These are phyloP conservation scores for Erebia palarica DNA, from an alignment of 2,888 invertebrate genomes.

Conservation along the genomic window DNA sequence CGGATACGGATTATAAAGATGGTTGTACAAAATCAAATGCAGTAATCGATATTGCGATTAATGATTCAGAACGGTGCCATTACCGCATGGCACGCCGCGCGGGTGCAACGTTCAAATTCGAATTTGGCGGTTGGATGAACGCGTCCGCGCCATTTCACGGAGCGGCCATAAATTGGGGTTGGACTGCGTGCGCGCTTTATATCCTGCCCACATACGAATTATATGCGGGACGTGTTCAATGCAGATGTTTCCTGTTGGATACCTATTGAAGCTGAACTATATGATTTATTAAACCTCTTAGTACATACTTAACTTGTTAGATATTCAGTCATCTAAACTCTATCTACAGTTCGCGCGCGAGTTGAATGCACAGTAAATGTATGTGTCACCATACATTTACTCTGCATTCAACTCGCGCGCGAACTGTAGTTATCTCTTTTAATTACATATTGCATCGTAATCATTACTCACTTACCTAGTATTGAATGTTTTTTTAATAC, in stretches of 20 bases:
- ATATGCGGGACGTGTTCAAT: conserved; percentile 26
- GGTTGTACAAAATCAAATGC: conserved; percentile 1
- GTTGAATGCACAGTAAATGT: too few relatives aligned
- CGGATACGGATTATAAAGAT: too few relatives aligned
- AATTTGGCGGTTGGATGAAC: conserved; percentile 29
- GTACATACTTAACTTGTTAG: not conserved
- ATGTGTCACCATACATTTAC: too few relatives aligned
- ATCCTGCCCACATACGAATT: conserved; percentile 30
- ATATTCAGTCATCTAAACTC: not conserved
- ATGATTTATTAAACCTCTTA: not conserved
- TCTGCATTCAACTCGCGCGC: too few relatives aligned
- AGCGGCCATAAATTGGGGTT: conserved; percentile 33
- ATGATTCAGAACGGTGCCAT: conserved; percentile 68
- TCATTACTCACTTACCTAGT: too few relatives aligned
- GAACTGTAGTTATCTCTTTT: not conserved
- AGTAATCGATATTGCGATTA: conserved; percentile 60
- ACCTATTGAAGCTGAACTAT: conserved; percentile 10
- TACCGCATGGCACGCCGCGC: conserved; percentile 54
- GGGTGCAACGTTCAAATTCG: conserved; percentile 34
- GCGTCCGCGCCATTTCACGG: conserved; percentile 33
- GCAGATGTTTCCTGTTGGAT: conserved; percentile 34
- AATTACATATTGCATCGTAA: too few relatives aligned
- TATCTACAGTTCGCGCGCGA: too few relatives aligned
- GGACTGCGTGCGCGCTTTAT: conserved; percentile 34
- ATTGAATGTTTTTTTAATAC: too few relatives aligned